phyloP scores from a whole-genome alignment of 2,888 invertebrate species.

The Endomychus coccineus region DNA sequence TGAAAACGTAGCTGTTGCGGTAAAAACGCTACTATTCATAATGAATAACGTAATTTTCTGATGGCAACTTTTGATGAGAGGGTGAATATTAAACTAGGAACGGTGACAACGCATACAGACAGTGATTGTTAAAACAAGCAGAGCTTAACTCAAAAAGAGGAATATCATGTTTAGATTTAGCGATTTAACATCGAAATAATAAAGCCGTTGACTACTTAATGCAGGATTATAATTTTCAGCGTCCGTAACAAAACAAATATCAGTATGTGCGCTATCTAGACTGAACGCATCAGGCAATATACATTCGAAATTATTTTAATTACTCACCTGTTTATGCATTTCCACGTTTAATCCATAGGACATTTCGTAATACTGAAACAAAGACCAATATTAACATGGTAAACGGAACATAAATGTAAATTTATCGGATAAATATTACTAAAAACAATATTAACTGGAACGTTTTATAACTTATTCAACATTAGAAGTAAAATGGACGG shows the following conservation, averaged over 20 bases:
- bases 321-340: conserved; percentile 94
- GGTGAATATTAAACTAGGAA: conserved; percentile 14
- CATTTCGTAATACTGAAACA: conserved; percentile 96
- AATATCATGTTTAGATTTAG: conserved; percentile 25
- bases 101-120: not conserved
- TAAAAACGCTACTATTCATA: not conserved
- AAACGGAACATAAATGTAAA: no score
- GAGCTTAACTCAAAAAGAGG: conserved; percentile 26
- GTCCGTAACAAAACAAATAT: no score
- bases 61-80: not conserved
- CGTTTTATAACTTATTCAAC: no score
- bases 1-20: not conserved
- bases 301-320: no score
- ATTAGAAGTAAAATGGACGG: no score
- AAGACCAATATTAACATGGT: no score
- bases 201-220: conserved; percentile 15
- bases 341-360: conserved; percentile 94
- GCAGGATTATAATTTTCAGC: not conserved
- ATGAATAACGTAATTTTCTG: not conserved
- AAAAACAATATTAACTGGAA: no score
- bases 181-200: conserved; percentile 20
- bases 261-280: no score
- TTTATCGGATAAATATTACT: no score
- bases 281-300: no score
- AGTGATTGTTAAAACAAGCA: conserved; percentile 20